Conservation (phyloP, 2,888 invertebrate genomes). For the Pyralis farinalis region DNA sequence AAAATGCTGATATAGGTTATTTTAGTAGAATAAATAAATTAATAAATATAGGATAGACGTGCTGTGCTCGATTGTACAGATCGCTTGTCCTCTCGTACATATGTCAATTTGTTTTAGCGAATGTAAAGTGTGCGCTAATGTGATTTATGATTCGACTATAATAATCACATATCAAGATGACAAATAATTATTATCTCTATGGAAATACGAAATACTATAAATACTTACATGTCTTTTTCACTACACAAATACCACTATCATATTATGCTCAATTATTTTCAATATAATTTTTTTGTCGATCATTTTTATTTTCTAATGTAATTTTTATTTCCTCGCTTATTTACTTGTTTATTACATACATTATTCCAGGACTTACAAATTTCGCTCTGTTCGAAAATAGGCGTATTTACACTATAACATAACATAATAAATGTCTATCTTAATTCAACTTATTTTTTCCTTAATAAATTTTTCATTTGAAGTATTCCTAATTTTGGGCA, state of each 20-base stretch:
- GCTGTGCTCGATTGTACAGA: constrained; percentile 53
- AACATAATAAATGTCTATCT: no score
- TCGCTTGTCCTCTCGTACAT: constrained; percentile 39
- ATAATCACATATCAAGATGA: constrained; percentile 67
- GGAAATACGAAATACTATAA: constrained; percentile 16
- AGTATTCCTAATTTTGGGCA: constrained; percentile 4
- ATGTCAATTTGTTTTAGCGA: constrained; percentile 42
- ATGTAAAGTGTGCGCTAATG: constrained; percentile 32
- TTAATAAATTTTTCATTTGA: background rate
- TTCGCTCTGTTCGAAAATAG: no score
- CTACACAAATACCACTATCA: constrained; percentile 21
- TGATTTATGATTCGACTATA: constrained; percentile 42
- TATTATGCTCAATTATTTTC: constrained; percentile 34
- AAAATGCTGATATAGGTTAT: constrained; percentile 12
- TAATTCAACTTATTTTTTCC: no score
- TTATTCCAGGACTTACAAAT: background rate
- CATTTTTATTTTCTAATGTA: constrained; percentile 7
- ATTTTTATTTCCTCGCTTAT: no score
- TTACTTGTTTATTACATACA: background rate
- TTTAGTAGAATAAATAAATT: constrained; percentile 20
- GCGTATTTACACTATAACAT: no score
- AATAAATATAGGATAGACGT: constrained; percentile 20
- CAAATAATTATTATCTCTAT: constrained; percentile 54
- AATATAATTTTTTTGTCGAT: constrained; percentile 22
- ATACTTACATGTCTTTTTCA: constrained; percentile 38